Evolutionary conservation across 2,888 invertebrate species (phyloP).

Genomic region (Balanococcus diminutus): DNA sequence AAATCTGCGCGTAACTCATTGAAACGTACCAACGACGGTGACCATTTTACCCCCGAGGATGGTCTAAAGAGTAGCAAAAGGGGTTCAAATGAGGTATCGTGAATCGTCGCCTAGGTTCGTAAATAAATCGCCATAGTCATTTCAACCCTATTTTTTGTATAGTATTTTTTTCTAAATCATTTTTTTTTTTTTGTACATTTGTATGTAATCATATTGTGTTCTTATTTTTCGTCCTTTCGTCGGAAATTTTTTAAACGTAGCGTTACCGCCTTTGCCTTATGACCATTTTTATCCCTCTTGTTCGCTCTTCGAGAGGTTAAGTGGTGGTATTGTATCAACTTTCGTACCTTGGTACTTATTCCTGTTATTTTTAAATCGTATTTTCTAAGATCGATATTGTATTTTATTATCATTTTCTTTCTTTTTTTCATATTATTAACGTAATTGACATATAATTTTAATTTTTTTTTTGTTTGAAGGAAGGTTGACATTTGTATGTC

Average conservation of each 20-base stretch:
- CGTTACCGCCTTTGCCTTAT: constrained; percentile 34
- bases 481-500: constrained; percentile 6
- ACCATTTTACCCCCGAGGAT: neutral
- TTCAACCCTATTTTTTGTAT: neutral
- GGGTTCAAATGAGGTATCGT: neutral
- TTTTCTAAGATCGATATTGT: neutral
- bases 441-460: neutral
- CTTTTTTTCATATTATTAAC: neutral
- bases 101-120: neutral
- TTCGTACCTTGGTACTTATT: neutral
- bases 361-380: neutral
- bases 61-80: neutral
- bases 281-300: constrained; percentile 2
- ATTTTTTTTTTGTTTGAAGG: neutral
- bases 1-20: neutral
- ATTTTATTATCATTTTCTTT: neutral
- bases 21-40: neutral
- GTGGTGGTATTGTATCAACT: constrained; percentile 13
- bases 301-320: neutral
- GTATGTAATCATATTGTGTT: neutral
- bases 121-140: neutral
- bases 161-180: neutral
- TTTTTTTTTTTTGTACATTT: neutral
- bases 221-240: neutral
- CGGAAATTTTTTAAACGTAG: neutral